Base-by-base conservation (phyloP, 1,140 invertebrate genomes). In the Drosophila arawakana region DNA sequence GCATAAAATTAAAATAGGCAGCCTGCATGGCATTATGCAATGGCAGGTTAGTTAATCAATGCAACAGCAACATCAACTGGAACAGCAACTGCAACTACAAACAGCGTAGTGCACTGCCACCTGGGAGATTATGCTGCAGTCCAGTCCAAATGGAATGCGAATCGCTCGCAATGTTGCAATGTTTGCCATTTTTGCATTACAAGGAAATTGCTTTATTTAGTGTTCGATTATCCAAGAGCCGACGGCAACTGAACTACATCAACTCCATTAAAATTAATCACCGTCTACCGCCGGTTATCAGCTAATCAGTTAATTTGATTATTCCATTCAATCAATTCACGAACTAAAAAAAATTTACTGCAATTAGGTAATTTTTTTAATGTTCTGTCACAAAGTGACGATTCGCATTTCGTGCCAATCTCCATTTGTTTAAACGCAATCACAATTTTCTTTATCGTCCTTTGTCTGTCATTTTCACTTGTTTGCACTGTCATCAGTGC, bases 401-500 rank as follows among this genome's bases (percentile, higher is more conserved):
- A 15, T 15, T 58, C 41, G 47, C 35, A n/a, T 80, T 78, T 63
- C 83, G 83, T 89, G 84, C 54, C 41, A 49, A 39, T 65, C 75
- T 88, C 35, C 35, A 37, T 55, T 55, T 80, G 39, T 58, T 73
- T 78, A 63, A 78, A 68, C 77, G 80, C 70, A 68, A 55, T 63
- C 39, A 43, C 55, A 52, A 72, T 69, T 74, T 18, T 46, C 15
- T 61, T 70, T 86, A 80, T 86, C 73, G 67, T 18, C 21, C 7
- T 18, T 13, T 7, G 49, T 35, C 72, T 73, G 82, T 82, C 82
- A 76, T 78, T 78, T 78, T 60, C 61, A 71, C 77, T 80, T 89
- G 84, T 89, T 88, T 88, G 77, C 77, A 73, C 58, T 88, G 84
- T 88, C 83, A 88, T 88, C 84, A 88, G 72, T 80, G 85, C 67